Evolutionary conservation across 2,797 vertebrate genomes (phyloP), one percentile per base, ranked within the genome.

Genomic region (Clarias fuscus): DNA sequence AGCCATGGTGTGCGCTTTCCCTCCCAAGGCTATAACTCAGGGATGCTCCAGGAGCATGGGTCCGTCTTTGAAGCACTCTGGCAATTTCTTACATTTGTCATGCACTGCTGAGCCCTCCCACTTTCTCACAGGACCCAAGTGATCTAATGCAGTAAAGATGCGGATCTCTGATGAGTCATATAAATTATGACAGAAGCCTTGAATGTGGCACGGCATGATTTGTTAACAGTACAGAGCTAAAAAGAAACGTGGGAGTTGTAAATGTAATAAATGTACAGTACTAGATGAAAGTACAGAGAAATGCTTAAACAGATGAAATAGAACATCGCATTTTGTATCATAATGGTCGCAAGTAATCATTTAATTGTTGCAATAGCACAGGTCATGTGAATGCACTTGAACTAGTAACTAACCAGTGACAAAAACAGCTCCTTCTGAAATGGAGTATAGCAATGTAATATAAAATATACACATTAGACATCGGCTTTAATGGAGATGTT

Each of bases 351-450:
- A 86, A 56, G 71, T 86, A 27, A 70, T 27, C 78, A 86, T 87
- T 70, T 89, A 76, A 76, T 27, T 48, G 53, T 20, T 30, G 53
- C 53, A 27, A n/a, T 27, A 30, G 83, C 82, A 87, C 68, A 56
- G 83, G 78, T 86, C 80, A 88, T 92, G 85, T 87, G 90, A 90
- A 94, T 88, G 93, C 93, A 94, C 92, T 94, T 94, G 92, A 94
- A 93, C 68, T 86, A 92, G 93, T 94, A 93, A 92, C 93, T 94
- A 93, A 86, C 71, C 61, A 43, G 37, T 65, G 62, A 82, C 40
- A 53, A 53, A 43, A 53, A n/a, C 56, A 82, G 85, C 90, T 40
- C 70, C 88, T 86, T 88, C 17, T 17, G 70, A 37, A 67, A 81
- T 20, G 53, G 40, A 82, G 37, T 84, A 82, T 67, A 24, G 30